These are phyloP conservation scores for Folsomia candida DNA, from an alignment of 2,888 invertebrate species.

Conservation along the genomic window DNA sequence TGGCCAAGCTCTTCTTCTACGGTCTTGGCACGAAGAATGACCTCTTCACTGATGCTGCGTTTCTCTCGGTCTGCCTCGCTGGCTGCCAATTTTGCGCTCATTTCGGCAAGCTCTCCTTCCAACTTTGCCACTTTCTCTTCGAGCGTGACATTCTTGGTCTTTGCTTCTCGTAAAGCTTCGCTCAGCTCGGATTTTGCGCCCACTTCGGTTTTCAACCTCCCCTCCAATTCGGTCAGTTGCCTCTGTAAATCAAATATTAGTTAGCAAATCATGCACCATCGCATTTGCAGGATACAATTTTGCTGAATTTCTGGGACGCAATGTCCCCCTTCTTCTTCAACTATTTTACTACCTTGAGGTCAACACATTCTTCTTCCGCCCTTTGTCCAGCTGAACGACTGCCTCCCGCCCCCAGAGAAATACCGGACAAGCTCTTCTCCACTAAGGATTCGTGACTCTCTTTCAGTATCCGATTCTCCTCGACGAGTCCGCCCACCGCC, in stretches of 20 bases:
- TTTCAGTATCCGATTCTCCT: constrained; percentile 46
- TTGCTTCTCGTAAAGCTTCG: constrained; percentile 22
- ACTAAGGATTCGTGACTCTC: constrained; percentile 42
- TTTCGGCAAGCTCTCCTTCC: constrained; percentile 3
- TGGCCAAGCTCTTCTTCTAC: constrained; percentile 25
- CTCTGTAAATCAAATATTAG: too few species aligned
- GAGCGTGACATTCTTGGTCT: background rate
- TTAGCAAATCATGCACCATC: too few species aligned
- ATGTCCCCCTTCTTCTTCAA: too few species aligned
- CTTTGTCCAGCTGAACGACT: too few species aligned
- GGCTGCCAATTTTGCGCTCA: background rate
- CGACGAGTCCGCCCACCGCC: constrained; percentile 24
- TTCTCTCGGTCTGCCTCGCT: constrained; percentile 26
- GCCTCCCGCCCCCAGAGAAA: too few species aligned
- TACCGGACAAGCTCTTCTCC: constrained; percentile 29
- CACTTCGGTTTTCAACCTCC: constrained; percentile 35
- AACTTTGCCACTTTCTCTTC: constrained; percentile 11
- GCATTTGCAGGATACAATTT: too few species aligned
- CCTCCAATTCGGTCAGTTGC: constrained; percentile 39
- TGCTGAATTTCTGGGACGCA: too few species aligned
- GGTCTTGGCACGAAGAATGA: too few species aligned
- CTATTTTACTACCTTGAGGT: too few species aligned
- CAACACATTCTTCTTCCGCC: too few species aligned
- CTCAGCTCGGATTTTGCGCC: constrained; percentile 37
- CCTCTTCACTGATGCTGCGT: constrained; percentile 12